These are phyloP conservation scores for Psittacara wagleri DNA, from an alignment of 2,113 vertebrate genomes.

Conservation along the genomic window DNA sequence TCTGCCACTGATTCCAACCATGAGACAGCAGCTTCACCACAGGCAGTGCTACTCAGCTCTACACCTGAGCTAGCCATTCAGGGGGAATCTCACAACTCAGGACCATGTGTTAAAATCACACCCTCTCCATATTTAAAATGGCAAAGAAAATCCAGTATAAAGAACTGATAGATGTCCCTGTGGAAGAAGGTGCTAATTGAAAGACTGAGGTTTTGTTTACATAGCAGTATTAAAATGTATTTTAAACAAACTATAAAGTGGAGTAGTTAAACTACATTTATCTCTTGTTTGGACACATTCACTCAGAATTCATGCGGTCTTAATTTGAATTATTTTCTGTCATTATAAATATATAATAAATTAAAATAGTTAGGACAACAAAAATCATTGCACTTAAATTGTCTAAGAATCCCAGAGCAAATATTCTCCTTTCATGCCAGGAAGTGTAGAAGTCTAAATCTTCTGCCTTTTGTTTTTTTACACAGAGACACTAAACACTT, in stretches of 20 bases:
- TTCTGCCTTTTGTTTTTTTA: background rate
- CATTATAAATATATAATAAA: background rate
- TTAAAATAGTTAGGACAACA: background rate
- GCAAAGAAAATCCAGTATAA: background rate
- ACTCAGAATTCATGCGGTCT: background rate
- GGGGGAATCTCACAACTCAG: background rate
- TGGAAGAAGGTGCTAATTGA: background rate
- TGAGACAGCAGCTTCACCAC: background rate
- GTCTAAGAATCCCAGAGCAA: background rate
- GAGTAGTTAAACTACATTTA: background rate
- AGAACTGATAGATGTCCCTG: background rate
- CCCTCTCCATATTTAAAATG: background rate
- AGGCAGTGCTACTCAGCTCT: background rate
- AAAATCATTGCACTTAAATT: background rate
- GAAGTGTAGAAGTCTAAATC: background rate
- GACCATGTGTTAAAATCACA: too few species aligned
- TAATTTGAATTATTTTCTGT: background rate
- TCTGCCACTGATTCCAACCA: accelerated
- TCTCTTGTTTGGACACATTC: background rate
- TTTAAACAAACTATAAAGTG: background rate
- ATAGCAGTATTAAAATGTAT: background rate
- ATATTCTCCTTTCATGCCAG: background rate
- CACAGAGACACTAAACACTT: background rate
- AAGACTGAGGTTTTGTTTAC: background rate
- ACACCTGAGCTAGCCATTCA: accelerated